phyloP scores from a whole-genome alignment of 2,113 vertebrate species.

The Saiga tatarica region DNA sequence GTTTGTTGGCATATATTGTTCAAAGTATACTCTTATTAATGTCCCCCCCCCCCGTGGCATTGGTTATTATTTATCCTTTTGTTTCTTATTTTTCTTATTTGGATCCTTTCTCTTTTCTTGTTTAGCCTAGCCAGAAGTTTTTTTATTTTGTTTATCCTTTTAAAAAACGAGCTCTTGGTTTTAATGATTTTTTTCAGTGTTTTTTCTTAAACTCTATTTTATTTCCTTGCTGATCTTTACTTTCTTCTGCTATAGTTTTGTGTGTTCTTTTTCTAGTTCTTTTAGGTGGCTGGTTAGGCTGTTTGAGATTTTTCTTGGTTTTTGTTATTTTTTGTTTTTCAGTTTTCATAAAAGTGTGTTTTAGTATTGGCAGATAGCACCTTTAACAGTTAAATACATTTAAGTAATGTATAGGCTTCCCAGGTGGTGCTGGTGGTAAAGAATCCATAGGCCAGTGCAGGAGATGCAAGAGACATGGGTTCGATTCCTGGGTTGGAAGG shows the following conservation, averaged over 20 bases:
- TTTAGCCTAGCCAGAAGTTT: not conserved
- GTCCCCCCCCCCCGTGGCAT: no score
- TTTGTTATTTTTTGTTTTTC: no score
- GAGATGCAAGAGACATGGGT: not conserved
- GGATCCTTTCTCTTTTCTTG: not conserved
- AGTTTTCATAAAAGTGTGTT: not conserved
- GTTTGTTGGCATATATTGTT: not conserved
- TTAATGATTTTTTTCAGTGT: not conserved
- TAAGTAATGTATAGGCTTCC: not conserved
- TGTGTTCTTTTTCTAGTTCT: not conserved
- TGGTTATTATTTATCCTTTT: not conserved
- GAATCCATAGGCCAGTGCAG: not conserved
- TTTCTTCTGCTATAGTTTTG: not conserved
- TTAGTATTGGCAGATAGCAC: not conserved
- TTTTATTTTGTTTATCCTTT: not conserved
- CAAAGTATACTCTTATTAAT: not conserved
- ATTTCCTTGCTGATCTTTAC: not conserved
- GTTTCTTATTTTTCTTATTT: not conserved
- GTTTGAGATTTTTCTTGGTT: not conserved
- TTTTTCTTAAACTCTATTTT: not conserved
- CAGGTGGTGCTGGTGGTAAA: not conserved
- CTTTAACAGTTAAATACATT: not conserved
- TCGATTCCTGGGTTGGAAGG: not conserved
- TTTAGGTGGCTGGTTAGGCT: not conserved
- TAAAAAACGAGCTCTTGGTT: not conserved